Evolutionary conservation across 2,888 invertebrate species (phyloP).

Genomic region (Podotricha telesiphe): DNA sequence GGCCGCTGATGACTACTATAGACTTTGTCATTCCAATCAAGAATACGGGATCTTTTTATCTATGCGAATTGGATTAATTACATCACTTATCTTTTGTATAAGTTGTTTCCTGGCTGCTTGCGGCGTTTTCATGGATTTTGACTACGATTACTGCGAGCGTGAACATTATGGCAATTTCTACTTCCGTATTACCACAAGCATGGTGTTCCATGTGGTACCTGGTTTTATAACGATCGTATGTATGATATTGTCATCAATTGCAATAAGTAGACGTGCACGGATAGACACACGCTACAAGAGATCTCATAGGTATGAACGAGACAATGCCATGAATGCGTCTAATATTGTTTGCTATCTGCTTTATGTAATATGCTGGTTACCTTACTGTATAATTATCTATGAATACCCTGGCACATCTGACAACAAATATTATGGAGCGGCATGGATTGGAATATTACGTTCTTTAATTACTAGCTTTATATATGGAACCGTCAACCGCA

Average conservation of each 20-base stretch:
- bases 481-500: slow-evolving; percentile 84
- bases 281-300: slow-evolving; percentile 84
- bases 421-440: slow-evolving; percentile 85
- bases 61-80: slow-evolving; percentile 78
- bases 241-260: slow-evolving; percentile 77
- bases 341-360: slow-evolving; percentile 86
- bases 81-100: slow-evolving; percentile 80
- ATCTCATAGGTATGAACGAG: slow-evolving; percentile 85
- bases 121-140: slow-evolving; percentile 85
- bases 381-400: slow-evolving; percentile 85
- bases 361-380: slow-evolving; percentile 87
- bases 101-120: slow-evolving; percentile 82
- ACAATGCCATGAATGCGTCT: slow-evolving; percentile 84
- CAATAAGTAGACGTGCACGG: slow-evolving; percentile 78
- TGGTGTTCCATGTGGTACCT: slow-evolving; percentile 85
- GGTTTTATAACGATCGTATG: slow-evolving; percentile 80
- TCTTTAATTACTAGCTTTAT: slow-evolving; percentile 87
- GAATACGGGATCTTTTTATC: slow-evolving; percentile 73
- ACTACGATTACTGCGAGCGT: slow-evolving; percentile 88
- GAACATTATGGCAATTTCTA: slow-evolving; percentile 79
- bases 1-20: slow-evolving; percentile 86
- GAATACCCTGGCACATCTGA: slow-evolving; percentile 75
- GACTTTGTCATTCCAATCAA: slow-evolving; percentile 79
- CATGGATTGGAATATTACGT: slow-evolving; percentile 88
- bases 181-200: slow-evolving; percentile 83